phyloP scores from a whole-genome alignment of 2,113 vertebrate genomes.

The Misgurnus mizolepis region DNA sequence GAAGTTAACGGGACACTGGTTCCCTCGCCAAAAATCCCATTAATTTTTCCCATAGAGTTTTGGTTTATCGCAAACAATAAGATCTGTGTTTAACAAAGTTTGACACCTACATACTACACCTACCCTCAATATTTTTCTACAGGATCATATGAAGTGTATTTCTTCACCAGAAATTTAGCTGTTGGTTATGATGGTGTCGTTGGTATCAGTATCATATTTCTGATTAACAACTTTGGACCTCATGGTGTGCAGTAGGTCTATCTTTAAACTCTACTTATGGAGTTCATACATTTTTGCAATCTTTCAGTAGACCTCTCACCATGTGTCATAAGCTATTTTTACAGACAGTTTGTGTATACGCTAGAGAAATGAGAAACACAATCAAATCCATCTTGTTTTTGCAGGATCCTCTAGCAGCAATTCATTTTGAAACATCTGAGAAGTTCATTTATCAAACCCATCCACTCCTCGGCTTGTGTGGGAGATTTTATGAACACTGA shows the following conservation, averaged over 20 bases:
- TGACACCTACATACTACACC: no score
- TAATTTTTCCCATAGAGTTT: no score
- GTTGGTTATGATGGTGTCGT: no score
- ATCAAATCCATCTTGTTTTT: slow-evolving; percentile 38
- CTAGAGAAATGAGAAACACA: slow-evolving; percentile 8
- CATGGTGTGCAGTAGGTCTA: no score
- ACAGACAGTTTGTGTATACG: background rate
- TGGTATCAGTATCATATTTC: no score
- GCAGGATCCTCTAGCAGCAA: slow-evolving; percentile 44
- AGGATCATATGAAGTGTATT: background rate
- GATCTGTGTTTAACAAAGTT: no score
- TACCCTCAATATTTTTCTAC: no score
- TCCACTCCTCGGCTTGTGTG: slow-evolving; percentile 17
- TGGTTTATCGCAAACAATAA: no score
- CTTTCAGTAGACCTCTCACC: background rate
- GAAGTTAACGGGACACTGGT: no score
- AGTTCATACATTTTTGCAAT: background rate
- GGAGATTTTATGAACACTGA: slow-evolving; percentile 44
- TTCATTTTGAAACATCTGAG: slow-evolving; percentile 47
- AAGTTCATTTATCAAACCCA: slow-evolving; percentile 48
- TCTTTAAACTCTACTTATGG: background rate
- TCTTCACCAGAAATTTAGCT: background rate
- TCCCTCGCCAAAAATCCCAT: no score
- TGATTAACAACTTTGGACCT: no score
- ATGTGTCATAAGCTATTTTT: slow-evolving; percentile 7